phyloP scores from a whole-genome alignment of 2,888 invertebrate species.

The Melieria omissa region DNA sequence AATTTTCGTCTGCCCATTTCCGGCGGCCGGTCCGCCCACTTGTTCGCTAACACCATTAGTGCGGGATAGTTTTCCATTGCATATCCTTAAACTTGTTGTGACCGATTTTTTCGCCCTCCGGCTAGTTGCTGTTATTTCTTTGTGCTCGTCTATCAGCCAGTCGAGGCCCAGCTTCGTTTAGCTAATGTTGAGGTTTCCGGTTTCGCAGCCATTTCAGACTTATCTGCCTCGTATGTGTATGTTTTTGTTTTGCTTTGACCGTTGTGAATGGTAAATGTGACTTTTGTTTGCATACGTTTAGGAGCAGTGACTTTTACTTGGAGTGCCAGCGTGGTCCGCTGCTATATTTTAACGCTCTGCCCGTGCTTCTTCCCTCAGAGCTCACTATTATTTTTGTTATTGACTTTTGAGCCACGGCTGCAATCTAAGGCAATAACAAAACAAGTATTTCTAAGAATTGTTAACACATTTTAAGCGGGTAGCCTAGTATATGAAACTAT shows the following conservation, averaged over 20 bases:
- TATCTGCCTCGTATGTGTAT: neutral
- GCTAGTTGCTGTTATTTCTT: too few species aligned
- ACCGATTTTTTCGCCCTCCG: too few species aligned
- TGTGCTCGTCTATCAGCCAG: too few species aligned
- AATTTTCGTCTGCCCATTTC: constrained; percentile 15
- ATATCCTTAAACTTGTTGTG: constrained; percentile 13
- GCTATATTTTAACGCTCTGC: too few species aligned
- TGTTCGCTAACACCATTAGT: neutral
- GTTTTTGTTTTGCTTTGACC: neutral
- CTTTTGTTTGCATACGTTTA: constrained; percentile 8
- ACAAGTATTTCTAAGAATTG: too few species aligned
- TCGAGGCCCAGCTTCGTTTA: neutral
- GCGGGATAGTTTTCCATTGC: constrained; percentile 17
- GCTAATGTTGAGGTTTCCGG: constrained; percentile 10
- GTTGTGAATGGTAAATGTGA: neutral
- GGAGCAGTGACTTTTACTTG: constrained; percentile 8
- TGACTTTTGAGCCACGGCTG: too few species aligned
- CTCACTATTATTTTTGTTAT: too few species aligned
- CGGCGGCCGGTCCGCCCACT: neutral
- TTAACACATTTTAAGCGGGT: too few species aligned
- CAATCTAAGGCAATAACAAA: too few species aligned
- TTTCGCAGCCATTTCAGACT: neutral
- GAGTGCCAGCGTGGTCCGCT: neutral
- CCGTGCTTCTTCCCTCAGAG: too few species aligned
- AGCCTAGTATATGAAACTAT: too few species aligned